These are phyloP conservation scores for Alouatta palliata DNA, from an alignment of 2,113 vertebrate genomes.

Conservation along the genomic window DNA sequence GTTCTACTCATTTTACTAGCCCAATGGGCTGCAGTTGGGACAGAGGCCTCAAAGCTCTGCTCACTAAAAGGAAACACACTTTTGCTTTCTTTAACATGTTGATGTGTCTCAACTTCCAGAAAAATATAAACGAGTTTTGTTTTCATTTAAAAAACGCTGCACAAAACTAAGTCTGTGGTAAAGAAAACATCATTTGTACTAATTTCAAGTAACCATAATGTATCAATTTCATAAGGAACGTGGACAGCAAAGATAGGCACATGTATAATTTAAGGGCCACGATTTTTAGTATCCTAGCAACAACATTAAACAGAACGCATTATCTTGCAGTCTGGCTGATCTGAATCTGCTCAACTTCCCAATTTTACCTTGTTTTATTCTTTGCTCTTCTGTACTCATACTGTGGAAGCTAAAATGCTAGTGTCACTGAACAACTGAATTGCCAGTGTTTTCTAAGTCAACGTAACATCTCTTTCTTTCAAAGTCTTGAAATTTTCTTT, in stretches of 20 bases:
- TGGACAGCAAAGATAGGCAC: neutral
- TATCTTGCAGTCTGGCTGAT: neutral
- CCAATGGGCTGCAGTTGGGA: slow-evolving; percentile 29
- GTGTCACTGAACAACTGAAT: neutral
- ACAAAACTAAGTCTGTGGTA: neutral
- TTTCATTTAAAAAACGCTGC: neutral
- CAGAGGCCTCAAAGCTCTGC: neutral
- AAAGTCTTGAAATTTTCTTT: slow-evolving; percentile 20
- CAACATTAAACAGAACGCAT: neutral
- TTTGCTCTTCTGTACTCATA: neutral
- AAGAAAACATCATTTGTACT: neutral
- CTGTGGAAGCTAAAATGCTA: neutral
- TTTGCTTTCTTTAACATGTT: slow-evolving; percentile 11
- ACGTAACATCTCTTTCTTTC: slow-evolving; percentile 11
- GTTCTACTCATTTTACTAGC: slow-evolving; percentile 49
- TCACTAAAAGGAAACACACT: slow-evolving; percentile 19
- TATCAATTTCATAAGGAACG: neutral
- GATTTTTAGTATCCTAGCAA: neutral
- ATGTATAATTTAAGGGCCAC: neutral
- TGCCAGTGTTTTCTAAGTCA: neutral
- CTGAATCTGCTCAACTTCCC: neutral
- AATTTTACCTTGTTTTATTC: neutral
- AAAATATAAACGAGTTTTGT: neutral
- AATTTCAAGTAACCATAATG: neutral
- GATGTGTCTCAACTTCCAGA: slow-evolving; percentile 10